These are phyloP conservation scores for Tolmerus cingulatus DNA, from an alignment of 2,888 invertebrate genomes.

Conservation along the genomic window DNA sequence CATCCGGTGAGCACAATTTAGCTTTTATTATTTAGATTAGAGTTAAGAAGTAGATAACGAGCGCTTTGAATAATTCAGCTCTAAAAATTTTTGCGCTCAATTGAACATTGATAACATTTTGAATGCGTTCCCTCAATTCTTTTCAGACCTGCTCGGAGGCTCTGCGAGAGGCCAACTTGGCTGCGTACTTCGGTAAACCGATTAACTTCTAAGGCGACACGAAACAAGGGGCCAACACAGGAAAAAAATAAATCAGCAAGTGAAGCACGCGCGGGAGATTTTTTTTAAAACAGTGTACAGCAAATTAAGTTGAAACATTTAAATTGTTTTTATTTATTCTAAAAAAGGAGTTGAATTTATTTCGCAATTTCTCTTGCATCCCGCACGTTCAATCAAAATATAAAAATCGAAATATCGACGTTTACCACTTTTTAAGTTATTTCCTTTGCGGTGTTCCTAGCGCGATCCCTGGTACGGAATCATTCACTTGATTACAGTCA, in stretches of 20 bases:
- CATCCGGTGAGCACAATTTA: constrained; percentile 80
- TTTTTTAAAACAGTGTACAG: background rate
- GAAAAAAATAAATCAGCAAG: background rate
- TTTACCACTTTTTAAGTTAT: background rate
- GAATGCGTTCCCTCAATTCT: constrained; percentile 8
- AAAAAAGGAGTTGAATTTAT: background rate
- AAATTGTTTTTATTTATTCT: constrained; percentile 1
- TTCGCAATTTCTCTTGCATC: background rate
- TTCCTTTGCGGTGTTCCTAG: background rate
- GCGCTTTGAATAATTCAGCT: too few relatives aligned
- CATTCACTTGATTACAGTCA: too few relatives aligned
- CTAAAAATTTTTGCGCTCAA: too few relatives aligned
- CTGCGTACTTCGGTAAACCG: constrained; percentile 95
- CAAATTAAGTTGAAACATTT: background rate
- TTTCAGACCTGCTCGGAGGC: constrained; percentile 96
- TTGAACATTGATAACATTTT: background rate
- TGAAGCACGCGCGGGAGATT: background rate
- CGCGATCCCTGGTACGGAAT: too few relatives aligned
- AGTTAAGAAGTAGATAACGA: too few relatives aligned
- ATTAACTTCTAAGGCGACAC: constrained; percentile 86
- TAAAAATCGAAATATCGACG: background rate
- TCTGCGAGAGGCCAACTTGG: constrained; percentile 93
- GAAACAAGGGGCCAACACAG: background rate
- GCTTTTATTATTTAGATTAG: background rate
- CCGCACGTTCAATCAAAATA: background rate